Conservation (phyloP, 2,888 invertebrate genomes). For the Drosophila niveifrons region DNA sequence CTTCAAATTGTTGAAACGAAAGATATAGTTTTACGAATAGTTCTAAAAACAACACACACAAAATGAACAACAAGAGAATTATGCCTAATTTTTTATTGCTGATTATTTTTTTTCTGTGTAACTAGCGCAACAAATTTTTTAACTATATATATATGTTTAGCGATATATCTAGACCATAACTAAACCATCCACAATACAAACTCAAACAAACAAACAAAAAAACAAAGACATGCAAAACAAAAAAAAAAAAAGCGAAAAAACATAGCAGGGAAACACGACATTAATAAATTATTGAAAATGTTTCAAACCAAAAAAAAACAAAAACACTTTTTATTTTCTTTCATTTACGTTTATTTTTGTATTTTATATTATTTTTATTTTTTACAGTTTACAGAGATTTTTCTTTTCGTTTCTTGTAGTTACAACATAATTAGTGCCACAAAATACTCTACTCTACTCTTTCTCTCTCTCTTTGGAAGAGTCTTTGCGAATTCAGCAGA, state of each 20-base stretch:
- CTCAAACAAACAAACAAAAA: slow-evolving; percentile 1
- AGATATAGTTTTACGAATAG: slow-evolving; percentile 12
- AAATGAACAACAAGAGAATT: neutral
- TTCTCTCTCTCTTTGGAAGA: no score
- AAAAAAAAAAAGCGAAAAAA: slow-evolving; percentile 22
- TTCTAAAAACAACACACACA: neutral
- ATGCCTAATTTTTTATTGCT: slow-evolving; percentile 8
- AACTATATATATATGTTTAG: slow-evolving; percentile 42
- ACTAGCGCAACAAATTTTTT: slow-evolving; percentile 59
- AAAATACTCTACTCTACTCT: neutral
- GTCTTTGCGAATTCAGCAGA: neutral
- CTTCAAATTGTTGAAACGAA: slow-evolving; percentile 31
- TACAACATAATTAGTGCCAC: slow-evolving; percentile 1
- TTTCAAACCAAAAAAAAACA: slow-evolving; percentile 65
- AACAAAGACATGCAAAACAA: slow-evolving; percentile 27
- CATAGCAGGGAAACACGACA: slow-evolving; percentile 26
- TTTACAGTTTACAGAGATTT: slow-evolving; percentile 3
- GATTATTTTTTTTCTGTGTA: slow-evolving; percentile 47
- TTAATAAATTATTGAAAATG: slow-evolving; percentile 73
- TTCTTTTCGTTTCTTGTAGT: neutral
- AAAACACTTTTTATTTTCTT: slow-evolving; percentile 25
- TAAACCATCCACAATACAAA: slow-evolving; percentile 15
- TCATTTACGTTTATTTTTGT: slow-evolving; percentile 29
- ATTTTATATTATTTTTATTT: slow-evolving; percentile 32
- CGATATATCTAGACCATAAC: slow-evolving; percentile 29